These are phyloP conservation scores for Chlorodrepanis virens DNA, from an alignment of 2,113 vertebrate species.

Conservation along the genomic window DNA sequence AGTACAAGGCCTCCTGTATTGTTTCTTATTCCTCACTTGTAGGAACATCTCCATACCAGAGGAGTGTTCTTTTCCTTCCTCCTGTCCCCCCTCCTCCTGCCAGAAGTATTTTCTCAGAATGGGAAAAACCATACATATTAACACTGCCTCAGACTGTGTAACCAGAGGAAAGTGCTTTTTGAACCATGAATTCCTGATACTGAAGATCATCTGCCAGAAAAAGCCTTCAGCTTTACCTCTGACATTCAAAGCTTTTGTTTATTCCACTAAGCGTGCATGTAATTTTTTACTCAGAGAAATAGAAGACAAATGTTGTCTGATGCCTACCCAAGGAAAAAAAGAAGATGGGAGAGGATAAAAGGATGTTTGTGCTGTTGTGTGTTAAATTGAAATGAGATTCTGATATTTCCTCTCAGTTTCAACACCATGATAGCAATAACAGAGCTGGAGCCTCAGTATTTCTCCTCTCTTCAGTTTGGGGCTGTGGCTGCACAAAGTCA, in stretches of 20 bases:
- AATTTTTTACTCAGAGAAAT: neutral
- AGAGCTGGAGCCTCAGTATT: neutral
- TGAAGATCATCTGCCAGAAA: neutral
- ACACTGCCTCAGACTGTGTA: neutral
- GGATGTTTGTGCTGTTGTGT: neutral
- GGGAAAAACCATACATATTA: neutral
- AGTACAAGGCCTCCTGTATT: neutral
- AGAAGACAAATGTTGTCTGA: neutral
- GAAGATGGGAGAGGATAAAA: neutral
- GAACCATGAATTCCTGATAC: conserved; percentile 37
- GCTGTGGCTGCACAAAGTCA: neutral
- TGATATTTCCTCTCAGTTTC: neutral
- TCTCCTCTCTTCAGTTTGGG: neutral
- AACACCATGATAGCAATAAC: neutral
- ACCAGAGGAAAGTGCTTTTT: conserved; percentile 46
- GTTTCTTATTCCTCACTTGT: neutral
- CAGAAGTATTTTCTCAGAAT: neutral
- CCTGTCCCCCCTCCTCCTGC: neutral
- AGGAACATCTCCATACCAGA: neutral
- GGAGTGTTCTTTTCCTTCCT: neutral
- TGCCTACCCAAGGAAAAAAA: neutral
- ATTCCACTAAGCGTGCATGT: neutral
- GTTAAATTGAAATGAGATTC: neutral
- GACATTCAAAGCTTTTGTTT: conserved; percentile 47
- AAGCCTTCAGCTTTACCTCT: conserved; percentile 54